Percentiles rank a stretch among this genome's conserved stretches.
phyloP scores from a whole-genome alignment of 2,113 vertebrate genomes.

The Poeciliopsis occidentalis region DNA sequence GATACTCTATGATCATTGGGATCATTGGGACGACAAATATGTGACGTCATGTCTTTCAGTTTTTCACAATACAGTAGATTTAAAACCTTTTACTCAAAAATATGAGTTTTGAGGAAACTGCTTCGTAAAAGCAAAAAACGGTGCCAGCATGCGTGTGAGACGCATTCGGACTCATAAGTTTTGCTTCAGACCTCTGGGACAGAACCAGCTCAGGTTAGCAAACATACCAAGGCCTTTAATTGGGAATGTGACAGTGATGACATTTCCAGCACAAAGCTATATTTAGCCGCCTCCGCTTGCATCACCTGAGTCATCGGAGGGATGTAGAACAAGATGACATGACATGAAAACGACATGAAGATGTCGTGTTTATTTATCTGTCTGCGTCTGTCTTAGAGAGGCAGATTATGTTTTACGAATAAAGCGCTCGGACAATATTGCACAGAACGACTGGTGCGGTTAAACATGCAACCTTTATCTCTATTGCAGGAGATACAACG shows the following conservation, averaged over 20 bases:
- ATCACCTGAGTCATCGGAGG: constrained; percentile 52
- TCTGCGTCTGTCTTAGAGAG: constrained; percentile 12
- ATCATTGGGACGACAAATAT: too few relatives aligned
- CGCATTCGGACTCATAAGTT: constrained; percentile 3
- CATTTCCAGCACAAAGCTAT: constrained; percentile 57
- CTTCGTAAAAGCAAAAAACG: too few relatives aligned
- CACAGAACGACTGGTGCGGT: background rate
- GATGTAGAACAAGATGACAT: constrained; percentile 62
- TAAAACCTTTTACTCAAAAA: too few relatives aligned
- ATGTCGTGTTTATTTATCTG: constrained; percentile 42
- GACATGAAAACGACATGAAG: constrained; percentile 50
- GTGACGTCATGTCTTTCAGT: too few relatives aligned
- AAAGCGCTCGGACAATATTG: constrained; percentile 6
- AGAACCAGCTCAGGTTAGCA: constrained; percentile 12
- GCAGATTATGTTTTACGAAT: constrained; percentile 8
- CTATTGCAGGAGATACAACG: background rate
- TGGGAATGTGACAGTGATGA: constrained; percentile 44
- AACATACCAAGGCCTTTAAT: constrained; percentile 20
- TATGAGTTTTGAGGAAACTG: too few relatives aligned
- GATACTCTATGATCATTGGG: too few relatives aligned
- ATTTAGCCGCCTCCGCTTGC: constrained; percentile 45
- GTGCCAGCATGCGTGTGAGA: background rate
- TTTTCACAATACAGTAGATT: too few relatives aligned
- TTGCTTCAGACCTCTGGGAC: background rate
- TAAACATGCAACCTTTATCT: background rate